Base-by-base conservation (phyloP, 2,888 invertebrate species). In the Apotomis capreana region DNA sequence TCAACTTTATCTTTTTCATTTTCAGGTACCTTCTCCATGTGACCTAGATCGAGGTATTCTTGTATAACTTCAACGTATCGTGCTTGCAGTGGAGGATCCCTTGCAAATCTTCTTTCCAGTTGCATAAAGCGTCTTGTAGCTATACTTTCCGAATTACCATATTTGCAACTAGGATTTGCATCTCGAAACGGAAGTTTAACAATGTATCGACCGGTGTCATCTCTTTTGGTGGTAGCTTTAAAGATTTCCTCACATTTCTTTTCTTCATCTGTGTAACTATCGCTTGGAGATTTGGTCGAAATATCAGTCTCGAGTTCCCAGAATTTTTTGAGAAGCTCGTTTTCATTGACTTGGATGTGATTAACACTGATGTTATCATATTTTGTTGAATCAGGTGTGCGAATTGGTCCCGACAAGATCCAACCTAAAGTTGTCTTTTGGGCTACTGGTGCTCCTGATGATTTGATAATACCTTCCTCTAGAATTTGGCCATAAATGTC, bases 131-230 rank as follows among this genome's bases (percentile, higher is more conserved):
- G 40, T 40, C 40, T 40, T 4, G 40, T 40, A 5, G 63, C 63
- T 10, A 63, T 40, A 13, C 0, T 1, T 8, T 54, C 15, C 4
- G 15, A 63, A n/a, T 52, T 52, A 0, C 62, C 62, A 6, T 62
- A 5, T 8, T 52, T 51, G 9, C 62, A 62, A 4, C 37, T 13
- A 0, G 62, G 62, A 37, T 51, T 8, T 51, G 5, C 3, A 37
- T 51, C n/a, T 0, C 62, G 36, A 9, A 62, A 62, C 3, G 62
- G 62, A 6, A 62, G 51, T 52, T 62, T 62, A 4, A 62, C 62
- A 0, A 62, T 51, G 8, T 62, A 62, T 2, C 62, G 62, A 4
- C 62, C 62, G n/a, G n/a, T n/a, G 4, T n/a, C 8, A 26, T 62
- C 62, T 62, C 40, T 40, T 40, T 40, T 40, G 3, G 40, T 40